phyloP scores from a whole-genome alignment of 2,888 invertebrate genomes.

The Eulithis prunata region DNA sequence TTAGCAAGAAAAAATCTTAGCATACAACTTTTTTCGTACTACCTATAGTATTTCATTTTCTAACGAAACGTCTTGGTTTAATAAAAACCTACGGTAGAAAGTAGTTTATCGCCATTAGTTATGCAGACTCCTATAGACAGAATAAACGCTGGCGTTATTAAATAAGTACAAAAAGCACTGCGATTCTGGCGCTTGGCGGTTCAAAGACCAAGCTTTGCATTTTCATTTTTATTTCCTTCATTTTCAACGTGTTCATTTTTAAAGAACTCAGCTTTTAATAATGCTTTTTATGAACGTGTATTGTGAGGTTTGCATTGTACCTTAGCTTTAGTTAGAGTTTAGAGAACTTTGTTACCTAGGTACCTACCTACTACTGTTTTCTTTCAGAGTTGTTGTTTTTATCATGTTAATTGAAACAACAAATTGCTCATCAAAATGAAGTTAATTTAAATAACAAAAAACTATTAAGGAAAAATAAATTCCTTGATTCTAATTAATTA shows the following conservation, averaged over 20 bases:
- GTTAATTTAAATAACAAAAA: conserved; percentile 50
- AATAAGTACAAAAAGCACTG: conserved; percentile 26
- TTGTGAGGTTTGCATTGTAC: conserved; percentile 1
- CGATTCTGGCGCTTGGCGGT: conserved; percentile 22
- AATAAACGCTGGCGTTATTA: conserved; percentile 21
- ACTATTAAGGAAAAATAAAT: conserved; percentile 47
- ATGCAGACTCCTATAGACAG: conserved; percentile 17
- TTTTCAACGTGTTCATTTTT: conserved; percentile 23
- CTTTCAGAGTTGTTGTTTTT: conserved; percentile 6
- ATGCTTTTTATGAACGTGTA: conserved; percentile 26
- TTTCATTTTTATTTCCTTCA: conserved; percentile 22
- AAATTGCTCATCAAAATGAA: conserved; percentile 43
- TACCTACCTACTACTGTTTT: background rate
- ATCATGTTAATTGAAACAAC: conserved; percentile 29
- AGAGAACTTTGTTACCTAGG: background rate
- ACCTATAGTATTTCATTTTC: too few relatives aligned
- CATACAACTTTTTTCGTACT: too few relatives aligned
- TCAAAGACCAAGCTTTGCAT: conserved; percentile 30
- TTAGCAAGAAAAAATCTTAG: too few relatives aligned
- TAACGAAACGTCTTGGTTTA: too few relatives aligned
- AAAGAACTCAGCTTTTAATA: conserved; percentile 33
- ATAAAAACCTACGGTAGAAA: conserved; percentile 2
- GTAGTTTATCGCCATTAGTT: conserved; percentile 10
- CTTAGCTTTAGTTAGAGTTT: background rate
- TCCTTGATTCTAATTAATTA: conserved; percentile 45